Base-by-base conservation (phyloP, 2,797 vertebrate species). In the Tadarida brasiliensis region DNA sequence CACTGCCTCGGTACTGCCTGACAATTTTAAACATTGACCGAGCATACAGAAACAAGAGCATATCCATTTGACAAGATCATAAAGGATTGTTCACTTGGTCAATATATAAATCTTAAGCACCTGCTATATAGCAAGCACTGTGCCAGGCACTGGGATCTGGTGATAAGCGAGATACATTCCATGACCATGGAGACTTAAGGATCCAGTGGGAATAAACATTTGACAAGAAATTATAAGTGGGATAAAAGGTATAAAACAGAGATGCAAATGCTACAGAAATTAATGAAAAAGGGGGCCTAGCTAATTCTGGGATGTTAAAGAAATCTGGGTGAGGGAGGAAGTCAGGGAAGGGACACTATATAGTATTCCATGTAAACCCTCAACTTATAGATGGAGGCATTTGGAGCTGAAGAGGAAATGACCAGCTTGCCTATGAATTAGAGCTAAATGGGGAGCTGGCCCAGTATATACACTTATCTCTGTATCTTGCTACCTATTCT, bases 11-110 rank as follows among this genome's bases (percentile, higher is more conserved):
- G 81, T 12, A 86, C 12, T 74, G 24, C 28, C 35, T 49, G n/a
- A 39, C 30, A 54, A 81, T 81, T 76, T 91, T 71, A 81, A 96
- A 65, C 67, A 54, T 24, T 82, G 28, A 88, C 9, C 80, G 67
- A 90, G 16, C 5, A 30, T 39, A 82, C 3, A 83, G 63, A 91
- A 70, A 78, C 39, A 78, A 76, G 5, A 84, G 7, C 16, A 71
- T 70, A 89, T 87, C 87, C 20, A 84, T 84, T 77, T 76, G 26
- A 47, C 30, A 49, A 1, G n/a, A 83, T 84, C 57, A 91, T 24
- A 65, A 68, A 54, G 61, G 44, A 76, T 22, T 33, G 7, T 26
- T 87, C 5, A 61, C 87, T 74, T 87, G n/a, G n/a, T 71, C 16
- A 51, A 24, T 47, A 71, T 81, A 77, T 68, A 90, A 94, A 70